Evolutionary conservation across 2,797 vertebrate genomes (phyloP).

Genomic region (Toxotes lorentzi): DNA sequence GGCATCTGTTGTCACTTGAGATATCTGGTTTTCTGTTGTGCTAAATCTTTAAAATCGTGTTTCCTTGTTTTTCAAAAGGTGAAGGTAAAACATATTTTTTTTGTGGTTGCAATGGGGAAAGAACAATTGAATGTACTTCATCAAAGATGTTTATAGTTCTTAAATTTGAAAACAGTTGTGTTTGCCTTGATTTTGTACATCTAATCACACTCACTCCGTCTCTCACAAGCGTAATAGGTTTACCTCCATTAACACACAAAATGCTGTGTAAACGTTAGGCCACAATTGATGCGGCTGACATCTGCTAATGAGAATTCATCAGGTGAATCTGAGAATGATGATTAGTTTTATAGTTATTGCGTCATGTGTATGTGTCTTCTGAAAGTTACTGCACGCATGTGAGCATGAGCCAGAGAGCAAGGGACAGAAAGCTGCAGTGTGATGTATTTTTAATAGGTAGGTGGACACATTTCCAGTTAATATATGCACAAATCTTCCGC

Average conservation of each 20-base stretch:
- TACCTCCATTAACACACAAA: slow-evolving; percentile 37
- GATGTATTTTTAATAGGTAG: slow-evolving; percentile 67
- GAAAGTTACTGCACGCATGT: slow-evolving; percentile 3
- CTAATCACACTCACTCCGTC: slow-evolving; percentile 12
- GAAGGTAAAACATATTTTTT: slow-evolving; percentile 4
- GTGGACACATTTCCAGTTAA: slow-evolving; percentile 64
- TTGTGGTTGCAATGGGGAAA: neutral
- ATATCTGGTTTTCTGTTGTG: slow-evolving; percentile 40
- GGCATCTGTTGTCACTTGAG: slow-evolving; percentile 57
- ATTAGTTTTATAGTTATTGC: slow-evolving; percentile 38
- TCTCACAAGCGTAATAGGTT: slow-evolving; percentile 19
- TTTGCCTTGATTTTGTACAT: slow-evolving; percentile 21
- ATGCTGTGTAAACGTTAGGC: slow-evolving; percentile 33
- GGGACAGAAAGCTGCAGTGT: slow-evolving; percentile 36
- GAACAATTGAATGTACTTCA: slow-evolving; percentile 8
- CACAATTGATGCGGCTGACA: slow-evolving; percentile 33
- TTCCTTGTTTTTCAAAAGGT: slow-evolving; percentile 46
- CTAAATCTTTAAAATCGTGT: slow-evolving; percentile 49
- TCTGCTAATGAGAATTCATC: slow-evolving; percentile 69
- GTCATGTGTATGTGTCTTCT: neutral
- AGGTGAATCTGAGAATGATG: slow-evolving; percentile 59
- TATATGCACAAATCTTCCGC: slow-evolving; percentile 49
- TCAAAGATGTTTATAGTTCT: slow-evolving; percentile 5
- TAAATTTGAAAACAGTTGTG: slow-evolving; percentile 17
- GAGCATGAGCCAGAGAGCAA: slow-evolving; percentile 16